Conservation (phyloP, 2,888 invertebrate species). For the Pseudanteris insignis region DNA sequence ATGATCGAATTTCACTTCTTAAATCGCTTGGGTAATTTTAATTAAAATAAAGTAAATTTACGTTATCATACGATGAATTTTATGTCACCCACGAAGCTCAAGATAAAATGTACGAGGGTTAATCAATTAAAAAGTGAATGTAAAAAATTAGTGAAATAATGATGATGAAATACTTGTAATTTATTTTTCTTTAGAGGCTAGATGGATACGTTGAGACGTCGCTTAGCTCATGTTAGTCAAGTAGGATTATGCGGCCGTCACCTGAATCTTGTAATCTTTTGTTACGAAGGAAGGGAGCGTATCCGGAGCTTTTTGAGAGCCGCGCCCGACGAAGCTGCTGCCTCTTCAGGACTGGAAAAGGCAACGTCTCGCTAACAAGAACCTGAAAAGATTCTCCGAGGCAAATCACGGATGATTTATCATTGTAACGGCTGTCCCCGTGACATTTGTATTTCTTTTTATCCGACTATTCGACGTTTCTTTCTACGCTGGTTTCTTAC, state of each 20-base stretch:
- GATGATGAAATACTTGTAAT: slow-evolving; percentile 13
- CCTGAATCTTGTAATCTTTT: slow-evolving; percentile 62
- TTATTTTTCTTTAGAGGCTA: slow-evolving; percentile 44
- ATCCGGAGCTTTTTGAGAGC: slow-evolving; percentile 51
- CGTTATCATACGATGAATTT: no score
- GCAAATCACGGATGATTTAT: slow-evolving; percentile 64
- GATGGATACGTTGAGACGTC: slow-evolving; percentile 49
- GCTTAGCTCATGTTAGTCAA: slow-evolving; percentile 59
- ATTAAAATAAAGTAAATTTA: no score
- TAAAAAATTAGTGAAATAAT: slow-evolving; percentile 2
- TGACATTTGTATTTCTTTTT: slow-evolving; percentile 47
- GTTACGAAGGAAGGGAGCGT: slow-evolving; percentile 57
- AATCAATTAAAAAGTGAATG: no score
- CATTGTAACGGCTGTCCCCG: slow-evolving; percentile 56
- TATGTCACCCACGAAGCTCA: no score
- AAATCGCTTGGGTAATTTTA: no score
- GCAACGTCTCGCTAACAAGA: slow-evolving; percentile 62
- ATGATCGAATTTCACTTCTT: no score
- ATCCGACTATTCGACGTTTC: slow-evolving; percentile 44
- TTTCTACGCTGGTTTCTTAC: slow-evolving; percentile 47
- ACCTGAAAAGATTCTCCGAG: slow-evolving; percentile 60
- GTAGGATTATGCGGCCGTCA: slow-evolving; percentile 57
- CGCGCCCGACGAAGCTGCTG: slow-evolving; percentile 25
- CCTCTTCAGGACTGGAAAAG: slow-evolving; percentile 47
- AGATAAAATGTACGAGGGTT: no score